Percentiles rank a stretch among this genome's conserved stretches.
These are phyloP conservation scores for Caenorhabditis panamensis DNA, from an alignment of 2,888 invertebrate genomes.

Conservation along the genomic window DNA sequence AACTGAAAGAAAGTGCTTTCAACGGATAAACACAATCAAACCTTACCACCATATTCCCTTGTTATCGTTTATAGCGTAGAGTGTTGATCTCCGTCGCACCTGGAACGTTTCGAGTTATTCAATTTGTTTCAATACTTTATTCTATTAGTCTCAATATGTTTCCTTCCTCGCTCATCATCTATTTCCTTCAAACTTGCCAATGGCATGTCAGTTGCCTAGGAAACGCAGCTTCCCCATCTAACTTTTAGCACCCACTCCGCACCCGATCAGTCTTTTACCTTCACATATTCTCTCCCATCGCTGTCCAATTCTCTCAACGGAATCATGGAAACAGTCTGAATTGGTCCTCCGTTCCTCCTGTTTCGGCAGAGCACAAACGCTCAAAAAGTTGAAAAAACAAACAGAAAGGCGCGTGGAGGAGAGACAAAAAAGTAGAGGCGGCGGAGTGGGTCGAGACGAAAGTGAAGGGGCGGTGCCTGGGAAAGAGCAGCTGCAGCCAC, in stretches of 20 bases:
- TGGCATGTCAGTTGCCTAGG: conserved; percentile 17
- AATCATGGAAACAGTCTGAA: conserved; percentile 16
- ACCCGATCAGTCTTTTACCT: not conserved
- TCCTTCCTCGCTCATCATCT: not conserved
- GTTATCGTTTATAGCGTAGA: conserved; percentile 44
- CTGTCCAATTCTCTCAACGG: conserved; percentile 31
- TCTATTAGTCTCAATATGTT: not conserved
- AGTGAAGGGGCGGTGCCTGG: conserved; percentile 21
- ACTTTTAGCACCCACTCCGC: not conserved
- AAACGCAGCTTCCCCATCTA: not conserved
- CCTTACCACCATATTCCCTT: conserved; percentile 41
- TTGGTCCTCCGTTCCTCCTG: not conserved
- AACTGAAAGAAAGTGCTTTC: conserved; percentile 43
- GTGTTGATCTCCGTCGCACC: conserved; percentile 40
- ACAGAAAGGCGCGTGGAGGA: conserved; percentile 3
- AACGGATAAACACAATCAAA: too few species aligned
- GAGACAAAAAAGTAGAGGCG: conserved; percentile 16
- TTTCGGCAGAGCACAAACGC: not conserved
- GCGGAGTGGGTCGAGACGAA: conserved; percentile 9
- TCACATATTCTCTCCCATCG: conserved; percentile 22
- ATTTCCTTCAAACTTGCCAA: not conserved
- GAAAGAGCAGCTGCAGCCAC: conserved; percentile 22
- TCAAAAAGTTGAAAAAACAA: conserved; percentile 31
- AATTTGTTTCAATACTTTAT: too few species aligned
- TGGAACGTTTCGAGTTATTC: conserved; percentile 3